Evolutionary conservation across 2,888 invertebrate genomes (phyloP), one percentile per base, ranked within the genome.

Genomic region (Callimorpha dominula): DNA sequence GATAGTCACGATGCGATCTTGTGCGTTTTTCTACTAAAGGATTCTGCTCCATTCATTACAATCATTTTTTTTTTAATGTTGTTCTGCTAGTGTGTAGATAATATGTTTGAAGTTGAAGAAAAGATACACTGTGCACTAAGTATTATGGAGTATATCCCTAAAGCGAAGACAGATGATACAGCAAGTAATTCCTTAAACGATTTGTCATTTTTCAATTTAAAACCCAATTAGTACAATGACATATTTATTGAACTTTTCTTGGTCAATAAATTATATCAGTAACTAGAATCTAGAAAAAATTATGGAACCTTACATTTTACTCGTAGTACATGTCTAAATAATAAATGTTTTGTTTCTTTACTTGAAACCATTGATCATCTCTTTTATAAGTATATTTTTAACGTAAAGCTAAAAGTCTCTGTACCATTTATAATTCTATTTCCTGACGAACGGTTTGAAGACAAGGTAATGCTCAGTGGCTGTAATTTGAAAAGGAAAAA

Each of bases 391-490:
- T 20, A 20, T 20, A 20, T 20, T 54, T 57, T 57, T 57, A 11
- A 12, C 12, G 20, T 57, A n/a, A 5, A 20, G 46, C 8, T 66
- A 74, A 83, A 75, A 73, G 31, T 31, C 31, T 2, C 31, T 31
- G 31, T 31, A 40, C 57, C 73, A 70, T 46, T 52, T 57, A 65
- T 49, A 70, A 74, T 40, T 60, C 46, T 76, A 54, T 82, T 82
- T 76, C 67, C 66, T 71, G 73, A 31, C 67, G 69, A 82, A 71
- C 57, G 71, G 42, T 65, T 82, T 79, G 69, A 75, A 70, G 70
- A 74, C 42, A 52, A 67, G 68, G 79, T 74, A 76, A 69, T 57
- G 50, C 12, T 50, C 20, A 57, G 57, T 57, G 12, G 20, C 57
- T 57, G 11, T 57, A 20, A 57, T 57, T 57, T 57, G 20, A 57